Conservation (phyloP, 2,797 vertebrate species). For the Malacoctenus gilli region DNA sequence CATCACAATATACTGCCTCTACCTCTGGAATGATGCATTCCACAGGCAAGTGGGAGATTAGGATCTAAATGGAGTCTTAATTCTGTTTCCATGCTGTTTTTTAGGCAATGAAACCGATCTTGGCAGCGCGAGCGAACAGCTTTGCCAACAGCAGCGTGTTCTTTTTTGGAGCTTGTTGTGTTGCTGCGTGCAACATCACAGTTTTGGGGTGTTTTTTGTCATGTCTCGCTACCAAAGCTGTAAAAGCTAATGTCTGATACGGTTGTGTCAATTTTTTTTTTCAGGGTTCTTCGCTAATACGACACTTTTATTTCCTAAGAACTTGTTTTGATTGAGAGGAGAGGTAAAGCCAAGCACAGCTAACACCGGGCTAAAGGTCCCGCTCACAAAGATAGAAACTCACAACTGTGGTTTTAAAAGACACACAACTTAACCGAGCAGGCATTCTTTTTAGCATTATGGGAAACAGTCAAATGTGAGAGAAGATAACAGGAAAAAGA, state of each 20-base stretch:
- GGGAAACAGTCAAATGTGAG: too few relatives aligned
- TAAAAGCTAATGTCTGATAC: neutral
- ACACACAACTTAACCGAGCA: too few relatives aligned
- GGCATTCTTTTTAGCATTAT: too few relatives aligned
- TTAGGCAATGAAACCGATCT: constrained; percentile 23
- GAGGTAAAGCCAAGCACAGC: too few relatives aligned
- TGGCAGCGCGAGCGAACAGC: constrained; percentile 23
- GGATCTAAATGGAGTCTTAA: constrained; percentile 17
- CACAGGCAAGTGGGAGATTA: constrained; percentile 2
- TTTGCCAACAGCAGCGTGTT: constrained; percentile 36
- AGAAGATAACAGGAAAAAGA: too few relatives aligned
- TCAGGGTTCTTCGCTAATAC: neutral
- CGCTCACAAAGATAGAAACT: too few relatives aligned
- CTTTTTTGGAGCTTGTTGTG: constrained; percentile 22
- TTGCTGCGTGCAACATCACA: constrained; percentile 5
- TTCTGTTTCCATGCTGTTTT: constrained; percentile 18
- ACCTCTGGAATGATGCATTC: neutral
- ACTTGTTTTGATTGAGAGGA: too few relatives aligned
- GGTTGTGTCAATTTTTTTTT: neutral
- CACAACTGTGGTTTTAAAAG: too few relatives aligned
- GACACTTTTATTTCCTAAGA: too few relatives aligned
- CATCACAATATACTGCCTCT: constrained; percentile 1
- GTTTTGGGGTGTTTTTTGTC: neutral
- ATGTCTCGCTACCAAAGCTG: constrained; percentile 2
- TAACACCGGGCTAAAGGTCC: too few relatives aligned